These are phyloP conservation scores for Montifringilla adamsi DNA, from an alignment of 2,113 vertebrate species.

Conservation along the genomic window DNA sequence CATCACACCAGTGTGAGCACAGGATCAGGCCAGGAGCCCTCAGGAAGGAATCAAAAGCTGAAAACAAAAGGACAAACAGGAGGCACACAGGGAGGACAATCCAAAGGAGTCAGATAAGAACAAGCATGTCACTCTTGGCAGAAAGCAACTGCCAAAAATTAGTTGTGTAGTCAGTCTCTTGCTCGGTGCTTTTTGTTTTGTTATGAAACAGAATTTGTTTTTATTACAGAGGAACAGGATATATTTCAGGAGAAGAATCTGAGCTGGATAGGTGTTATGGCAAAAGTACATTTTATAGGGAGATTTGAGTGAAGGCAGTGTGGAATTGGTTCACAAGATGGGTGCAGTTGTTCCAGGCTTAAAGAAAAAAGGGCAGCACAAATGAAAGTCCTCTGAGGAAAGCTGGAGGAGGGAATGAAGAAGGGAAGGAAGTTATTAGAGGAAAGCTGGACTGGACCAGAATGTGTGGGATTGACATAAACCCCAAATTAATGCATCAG, in stretches of 20 bases:
- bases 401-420: neutral
- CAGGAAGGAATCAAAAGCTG: neutral
- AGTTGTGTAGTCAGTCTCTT: neutral
- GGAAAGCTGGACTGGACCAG: neutral
- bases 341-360: neutral
- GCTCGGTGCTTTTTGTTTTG: constrained; percentile 31
- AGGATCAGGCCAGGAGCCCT: neutral
- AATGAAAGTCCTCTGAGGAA: neutral
- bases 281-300: neutral
- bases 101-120: neutral
- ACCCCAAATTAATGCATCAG: neutral
- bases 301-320: neutral
- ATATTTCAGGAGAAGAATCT: constrained; percentile 13
- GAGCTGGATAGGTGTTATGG: neutral
- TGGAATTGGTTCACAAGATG: neutral
- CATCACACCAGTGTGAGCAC: neutral
- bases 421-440: neutral
- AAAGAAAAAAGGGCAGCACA: neutral
- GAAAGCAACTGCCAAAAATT: constrained; percentile 20
- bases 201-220: constrained; percentile 26
- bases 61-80: constrained; percentile 27
- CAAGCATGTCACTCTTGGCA: constrained; percentile 47
- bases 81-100: neutral
- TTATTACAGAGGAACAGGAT: neutral
- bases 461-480: neutral